Conservation (phyloP, 2,888 invertebrate genomes). For the Ctena decussata region DNA sequence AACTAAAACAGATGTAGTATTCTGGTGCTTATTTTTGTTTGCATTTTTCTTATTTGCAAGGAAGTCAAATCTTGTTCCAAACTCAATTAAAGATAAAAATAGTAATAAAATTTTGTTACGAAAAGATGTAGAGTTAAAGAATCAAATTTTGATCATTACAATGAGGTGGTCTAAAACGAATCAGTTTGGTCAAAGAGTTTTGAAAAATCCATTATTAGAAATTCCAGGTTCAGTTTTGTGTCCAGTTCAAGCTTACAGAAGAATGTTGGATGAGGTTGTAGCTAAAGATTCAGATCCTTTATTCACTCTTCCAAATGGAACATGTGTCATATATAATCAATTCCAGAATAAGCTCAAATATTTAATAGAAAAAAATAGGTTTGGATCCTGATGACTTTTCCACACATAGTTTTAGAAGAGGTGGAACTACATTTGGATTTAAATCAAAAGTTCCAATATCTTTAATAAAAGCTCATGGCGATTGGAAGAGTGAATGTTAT, state of each 20-base stretch:
- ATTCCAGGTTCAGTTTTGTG: constrained; percentile 17
- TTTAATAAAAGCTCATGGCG: constrained; percentile 25
- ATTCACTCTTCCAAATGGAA: not conserved
- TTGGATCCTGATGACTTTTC: not conserved
- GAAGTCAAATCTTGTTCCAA: no score
- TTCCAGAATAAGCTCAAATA: not conserved
- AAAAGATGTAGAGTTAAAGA: no score
- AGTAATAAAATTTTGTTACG: no score
- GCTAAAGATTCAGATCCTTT: not conserved
- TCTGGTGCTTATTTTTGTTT: no score
- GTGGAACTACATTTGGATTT: constrained; percentile 13
- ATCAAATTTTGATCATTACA: no score
- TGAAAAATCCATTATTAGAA: no score
- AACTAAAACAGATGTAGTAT: no score
- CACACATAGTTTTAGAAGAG: constrained; percentile 24
- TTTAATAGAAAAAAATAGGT: constrained; percentile 5
- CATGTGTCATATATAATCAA: not conserved
- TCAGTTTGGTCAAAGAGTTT: no score
- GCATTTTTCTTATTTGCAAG: no score
- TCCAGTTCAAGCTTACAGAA: constrained; percentile 6
- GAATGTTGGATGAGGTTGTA: not conserved
- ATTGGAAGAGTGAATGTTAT: constrained; percentile 23
- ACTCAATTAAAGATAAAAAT: no score
- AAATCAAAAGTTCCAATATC: not conserved
- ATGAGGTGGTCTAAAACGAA: no score